Base-by-base conservation (phyloP, 1,140 invertebrate species). In the Aricia agestis region DNA sequence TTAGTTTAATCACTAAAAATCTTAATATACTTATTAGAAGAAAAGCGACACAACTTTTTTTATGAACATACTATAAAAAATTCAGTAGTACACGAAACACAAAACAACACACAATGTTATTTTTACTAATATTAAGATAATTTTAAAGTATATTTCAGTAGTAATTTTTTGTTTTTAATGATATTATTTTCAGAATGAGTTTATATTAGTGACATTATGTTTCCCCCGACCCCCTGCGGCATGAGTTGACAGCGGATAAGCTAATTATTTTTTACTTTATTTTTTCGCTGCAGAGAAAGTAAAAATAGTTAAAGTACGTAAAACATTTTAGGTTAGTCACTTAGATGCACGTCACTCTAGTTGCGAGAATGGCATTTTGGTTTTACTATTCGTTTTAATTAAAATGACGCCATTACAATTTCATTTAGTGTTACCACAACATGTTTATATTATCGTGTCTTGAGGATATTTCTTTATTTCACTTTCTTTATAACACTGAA, bases 271-370 rank as follows among this genome's bases (percentile, higher is more conserved):
- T 74, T 77, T 75, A 68, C 76, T 82, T 75, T 52, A 52, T 52
- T 75, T 69, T 79, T 78, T 76, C 73, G 87, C 84, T 78, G 84
- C 85, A 88, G 87, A 87, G 86, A 90, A 90, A 90, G 85, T 87
- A 88, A 90, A 84, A 78, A 63, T 63, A 63, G 10, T 70, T 77
- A 75, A 82, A 84, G 81, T 89, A 84, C 75, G 83, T 83, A 82
- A 78, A 66, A 32, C 70, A 61, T 70, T 68, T 68, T 66, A 72
- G 36, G 69, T 68, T 72, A 42, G 72, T 72, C 36, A 36, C 36
- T 36, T 36, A 69, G 69, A 71, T 74, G 78, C 78, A 78, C 78
- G 76, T 75, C 78, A 15, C 17, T 69, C 67, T 69, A 18, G 32
- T 70, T 72, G 72, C 67, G 83, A 80, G 81, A 78, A 79, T 82